Conservation (phyloP, 2,888 invertebrate species). For the Spodoptera exigua region DNA sequence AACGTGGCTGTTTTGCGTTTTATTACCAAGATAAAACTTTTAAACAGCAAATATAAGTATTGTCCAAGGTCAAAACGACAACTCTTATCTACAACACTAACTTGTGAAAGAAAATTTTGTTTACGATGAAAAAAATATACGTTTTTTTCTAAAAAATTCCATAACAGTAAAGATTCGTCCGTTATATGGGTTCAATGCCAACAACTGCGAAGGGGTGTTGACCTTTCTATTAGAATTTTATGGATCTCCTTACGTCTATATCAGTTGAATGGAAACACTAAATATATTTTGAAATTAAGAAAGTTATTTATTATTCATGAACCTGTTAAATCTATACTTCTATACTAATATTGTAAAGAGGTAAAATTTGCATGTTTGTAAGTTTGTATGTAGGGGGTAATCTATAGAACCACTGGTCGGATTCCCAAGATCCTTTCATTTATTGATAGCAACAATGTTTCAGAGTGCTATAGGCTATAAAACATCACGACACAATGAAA, state of each 20-base stretch:
- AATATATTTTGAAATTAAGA: slow-evolving; percentile 30
- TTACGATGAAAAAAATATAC: slow-evolving; percentile 22
- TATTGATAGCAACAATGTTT: too few species aligned
- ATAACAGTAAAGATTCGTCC: slow-evolving; percentile 11
- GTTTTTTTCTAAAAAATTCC: slow-evolving; percentile 14
- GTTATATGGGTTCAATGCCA: slow-evolving; percentile 33
- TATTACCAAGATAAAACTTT: background rate
- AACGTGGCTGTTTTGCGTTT: too few species aligned
- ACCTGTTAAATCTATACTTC: slow-evolving; percentile 19
- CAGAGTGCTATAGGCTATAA: too few species aligned
- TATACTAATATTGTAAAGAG: too few species aligned
- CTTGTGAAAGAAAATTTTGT: slow-evolving; percentile 16
- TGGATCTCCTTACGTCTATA: slow-evolving; percentile 43
- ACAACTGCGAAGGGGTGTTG: slow-evolving; percentile 20
- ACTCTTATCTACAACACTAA: slow-evolving; percentile 10
- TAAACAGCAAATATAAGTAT: too few species aligned
- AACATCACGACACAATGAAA: too few species aligned
- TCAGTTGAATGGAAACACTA: slow-evolving; percentile 20
- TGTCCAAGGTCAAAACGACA: background rate
- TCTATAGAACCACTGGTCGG: too few species aligned
- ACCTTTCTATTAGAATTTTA: slow-evolving; percentile 43
- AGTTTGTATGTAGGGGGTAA: too few species aligned
- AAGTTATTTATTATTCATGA: slow-evolving; percentile 42
- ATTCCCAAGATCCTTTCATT: too few species aligned
- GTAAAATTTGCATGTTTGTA: too few species aligned